Conservation (phyloP, 1,140 invertebrate genomes). For the Caenorhabditis elegans region WBcel235 BX284602.5:11538501-11539000, state of each 20-base stretch:
- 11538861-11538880: slow-evolving; percentile 11
- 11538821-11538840: background rate
- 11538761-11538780: background rate
- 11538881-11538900: background rate
- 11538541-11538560: background rate
- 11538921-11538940: slow-evolving; percentile 27
- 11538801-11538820: background rate
- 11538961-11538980: too few relatives aligned
- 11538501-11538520: background rate
- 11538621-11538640: background rate
- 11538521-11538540: background rate
- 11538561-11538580: background rate
- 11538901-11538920: slow-evolving; percentile 21
- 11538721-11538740: background rate
- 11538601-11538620: background rate
- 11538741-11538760: background rate
- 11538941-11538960: slow-evolving; percentile 6
- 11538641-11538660: background rate
- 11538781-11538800: background rate
- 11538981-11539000: slow-evolving; percentile 48
- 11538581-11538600: too few relatives aligned
- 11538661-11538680: background rate
- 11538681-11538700: slow-evolving; percentile 6
- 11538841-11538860: background rate
- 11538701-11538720: background rate